phyloP scores from a whole-genome alignment of 2,797 vertebrate genomes.

The Hoplostethus mediterraneus region DNA sequence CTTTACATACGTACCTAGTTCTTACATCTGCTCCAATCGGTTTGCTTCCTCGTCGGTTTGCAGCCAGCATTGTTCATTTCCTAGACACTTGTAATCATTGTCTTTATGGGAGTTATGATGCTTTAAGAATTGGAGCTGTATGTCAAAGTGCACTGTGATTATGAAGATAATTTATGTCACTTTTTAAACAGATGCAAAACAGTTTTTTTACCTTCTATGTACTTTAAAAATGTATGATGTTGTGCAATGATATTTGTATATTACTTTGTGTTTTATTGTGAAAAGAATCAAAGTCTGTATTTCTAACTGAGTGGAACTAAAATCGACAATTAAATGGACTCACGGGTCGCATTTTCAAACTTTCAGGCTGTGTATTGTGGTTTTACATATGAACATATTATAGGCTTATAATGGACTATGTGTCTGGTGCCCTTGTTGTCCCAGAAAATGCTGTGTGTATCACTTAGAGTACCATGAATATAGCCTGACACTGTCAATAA shows the following conservation, averaged over 20 bases:
- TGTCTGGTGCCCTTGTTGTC: too few relatives aligned
- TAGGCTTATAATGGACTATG: too few relatives aligned
- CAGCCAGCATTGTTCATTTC: background rate
- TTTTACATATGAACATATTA: too few relatives aligned
- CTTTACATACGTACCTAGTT: too few relatives aligned
- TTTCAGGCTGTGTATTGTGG: background rate
- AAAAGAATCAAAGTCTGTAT: slow-evolving; percentile 22
- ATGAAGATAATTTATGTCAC: slow-evolving; percentile 11
- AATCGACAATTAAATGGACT: background rate
- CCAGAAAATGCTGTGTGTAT: background rate
- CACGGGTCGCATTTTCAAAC: too few relatives aligned
- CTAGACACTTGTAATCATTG: background rate
- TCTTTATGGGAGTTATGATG: background rate
- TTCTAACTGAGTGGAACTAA: background rate
- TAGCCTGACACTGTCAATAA: background rate
- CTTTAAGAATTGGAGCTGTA: background rate
- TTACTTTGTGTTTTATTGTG: slow-evolving; percentile 20
- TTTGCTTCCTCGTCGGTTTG: background rate
- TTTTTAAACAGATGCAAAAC: slow-evolving; percentile 26
- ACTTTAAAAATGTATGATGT: slow-evolving; percentile 12
- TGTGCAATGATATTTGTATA: slow-evolving; percentile 9
- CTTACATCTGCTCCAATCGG: too few relatives aligned
- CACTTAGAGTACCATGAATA: background rate
- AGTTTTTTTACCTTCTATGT: slow-evolving; percentile 27
- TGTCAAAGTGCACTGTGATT: slow-evolving; percentile 25